Base-by-base conservation (phyloP, 2,113 vertebrate species). In the Felis chaus region DNA sequence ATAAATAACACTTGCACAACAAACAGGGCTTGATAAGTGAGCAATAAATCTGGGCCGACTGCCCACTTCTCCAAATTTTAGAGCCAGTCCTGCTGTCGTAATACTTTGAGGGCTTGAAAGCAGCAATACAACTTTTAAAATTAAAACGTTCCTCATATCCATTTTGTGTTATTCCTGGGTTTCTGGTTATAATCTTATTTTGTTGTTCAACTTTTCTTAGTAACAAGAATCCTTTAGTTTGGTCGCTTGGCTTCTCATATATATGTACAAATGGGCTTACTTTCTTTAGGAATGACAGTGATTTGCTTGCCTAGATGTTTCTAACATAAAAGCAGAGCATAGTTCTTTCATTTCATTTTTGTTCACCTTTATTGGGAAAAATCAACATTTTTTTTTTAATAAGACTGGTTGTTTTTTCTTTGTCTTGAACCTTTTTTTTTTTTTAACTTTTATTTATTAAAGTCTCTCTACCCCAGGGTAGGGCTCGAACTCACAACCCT, bases 1-100 rank as follows among this genome's bases (percentile, higher is more conserved):
- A 99, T 99, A 99, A 99, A 99, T 99, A 99, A 99, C 98, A 95
- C 98, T 98, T 98, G 92, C 97, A 99, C 99, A 99, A 99, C 99
- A 99, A 99, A 99, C 98, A 97, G 97, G 98, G 97, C 98, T 99
- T 99, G 99, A 98, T 99, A 99, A 99, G 99, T 99, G 98, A 99
- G 97, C 98, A 97, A 98, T 99, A 98, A 98, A 98, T 99, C 99
- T 98, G 97, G 98, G 98, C 98, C 97, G 96, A 95, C 98, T 98
- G 98, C 98, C 98, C 97, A 98, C 95, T 82, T 86, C 98, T 98
- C 98, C 95, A 66, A 96, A 98, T 98, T 97, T 98, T 94, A 95
- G 94, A 98, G 95, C 97, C 94, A 94, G 16, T 94, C 97, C 80
- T 94, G 95, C 83, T 97, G 97, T 96, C 76, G 53, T 79, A 98